phyloP scores from a whole-genome alignment of 1,140 invertebrate genomes.

The Vollenhovia emeryi region DNA sequence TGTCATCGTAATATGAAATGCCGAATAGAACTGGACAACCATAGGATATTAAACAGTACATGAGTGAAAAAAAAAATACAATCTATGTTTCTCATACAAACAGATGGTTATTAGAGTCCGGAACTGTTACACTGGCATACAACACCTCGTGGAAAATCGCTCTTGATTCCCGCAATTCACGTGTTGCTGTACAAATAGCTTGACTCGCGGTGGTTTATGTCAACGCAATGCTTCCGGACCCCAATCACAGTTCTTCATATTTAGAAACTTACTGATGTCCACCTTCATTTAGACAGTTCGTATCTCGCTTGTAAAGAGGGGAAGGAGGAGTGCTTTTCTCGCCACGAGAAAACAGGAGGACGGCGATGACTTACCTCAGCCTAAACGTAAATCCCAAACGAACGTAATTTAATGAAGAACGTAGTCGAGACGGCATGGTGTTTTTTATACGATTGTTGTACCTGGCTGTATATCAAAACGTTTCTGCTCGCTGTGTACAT shows the following conservation, averaged over 20 bases:
- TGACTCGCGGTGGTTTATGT: conserved; percentile 31
- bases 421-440: conserved; percentile 32
- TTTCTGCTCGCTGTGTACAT: conserved; percentile 52
- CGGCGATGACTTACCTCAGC: conserved; percentile 21
- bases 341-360: conserved; percentile 27
- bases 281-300: conserved; percentile 38
- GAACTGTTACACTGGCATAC: conserved; percentile 63
- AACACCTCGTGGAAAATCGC: conserved; percentile 9
- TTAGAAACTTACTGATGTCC: conserved; percentile 35
- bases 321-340: conserved; percentile 6
- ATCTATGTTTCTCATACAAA: conserved; percentile 73
- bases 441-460: conserved; percentile 66
- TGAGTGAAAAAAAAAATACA: conserved; percentile 70
- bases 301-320: conserved; percentile 12
- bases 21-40: conserved; percentile 64
- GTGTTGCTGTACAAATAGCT: neutral
- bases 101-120: conserved; percentile 67
- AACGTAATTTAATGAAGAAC: conserved; percentile 35
- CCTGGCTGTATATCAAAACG: conserved; percentile 60
- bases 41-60: conserved; percentile 62
- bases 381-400: conserved; percentile 40
- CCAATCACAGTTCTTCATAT: conserved; percentile 53
- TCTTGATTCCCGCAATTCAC: neutral
- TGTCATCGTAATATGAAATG: conserved; percentile 69
- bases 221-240: conserved; percentile 59